Conservation (phyloP, 2,113 vertebrate genomes). For the Cyanistes caeruleus region DNA sequence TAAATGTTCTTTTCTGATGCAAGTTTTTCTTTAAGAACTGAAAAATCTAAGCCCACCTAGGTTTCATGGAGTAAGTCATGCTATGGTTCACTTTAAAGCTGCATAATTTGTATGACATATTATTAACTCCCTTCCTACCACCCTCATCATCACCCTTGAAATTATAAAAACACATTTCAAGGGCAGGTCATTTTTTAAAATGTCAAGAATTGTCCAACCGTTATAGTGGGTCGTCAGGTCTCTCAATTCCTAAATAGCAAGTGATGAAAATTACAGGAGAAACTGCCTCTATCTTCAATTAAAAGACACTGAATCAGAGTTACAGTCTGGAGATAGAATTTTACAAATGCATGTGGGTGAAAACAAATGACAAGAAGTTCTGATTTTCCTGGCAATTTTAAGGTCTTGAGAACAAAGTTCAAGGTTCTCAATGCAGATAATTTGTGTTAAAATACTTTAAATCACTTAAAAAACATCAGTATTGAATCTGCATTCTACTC, state of each 20-base stretch:
- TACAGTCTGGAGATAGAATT: neutral
- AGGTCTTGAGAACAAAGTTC: slow-evolving; percentile 21
- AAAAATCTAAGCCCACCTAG: neutral
- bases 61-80: neutral
- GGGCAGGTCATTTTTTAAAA: neutral
- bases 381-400: neutral
- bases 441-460: neutral
- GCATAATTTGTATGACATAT: neutral
- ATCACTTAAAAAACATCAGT: neutral
- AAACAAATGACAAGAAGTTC: neutral
- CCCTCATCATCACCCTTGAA: neutral
- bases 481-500: neutral
- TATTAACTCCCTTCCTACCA: neutral
- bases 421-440: neutral
- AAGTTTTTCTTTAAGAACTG: neutral
- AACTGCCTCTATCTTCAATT: slow-evolving; percentile 1
- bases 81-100: neutral
- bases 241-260: neutral
- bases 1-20: neutral
- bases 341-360: neutral
- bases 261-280: slow-evolving; percentile 2
- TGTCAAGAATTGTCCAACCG: neutral
- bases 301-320: slow-evolving; percentile 11
- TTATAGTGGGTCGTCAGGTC: neutral
- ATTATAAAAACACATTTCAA: neutral